Evolutionary conservation across 2,888 invertebrate genomes (phyloP), one percentile per base, ranked within the genome.

Genomic region (Oxycera nigricornis): DNA sequence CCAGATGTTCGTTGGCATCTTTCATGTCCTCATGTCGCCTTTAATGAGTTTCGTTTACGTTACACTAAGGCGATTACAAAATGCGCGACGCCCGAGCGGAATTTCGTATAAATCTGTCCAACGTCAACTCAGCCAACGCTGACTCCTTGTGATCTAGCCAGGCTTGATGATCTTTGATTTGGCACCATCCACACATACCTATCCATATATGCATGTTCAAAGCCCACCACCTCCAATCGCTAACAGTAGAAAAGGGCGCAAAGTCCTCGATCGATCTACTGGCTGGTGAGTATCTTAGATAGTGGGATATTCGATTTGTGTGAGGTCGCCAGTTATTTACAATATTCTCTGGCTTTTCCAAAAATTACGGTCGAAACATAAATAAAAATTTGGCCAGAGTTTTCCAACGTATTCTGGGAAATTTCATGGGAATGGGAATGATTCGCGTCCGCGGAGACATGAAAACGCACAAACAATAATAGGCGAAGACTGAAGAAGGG

Each of bases 11-110:
- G 26, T 20, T 2, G 26, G 20, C 31, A 20, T 52, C 74, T 74
- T 65, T 55, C 57, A 73, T 73, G 73, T 73, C 75, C 75, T 57
- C 73, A 67, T 73, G 73, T 75, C 75, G 73, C 26, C 31, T 65
- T 67, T 75, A 75, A 75, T 75, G 68, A 73, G 68, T 70, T 70
- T 31, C 55, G 72, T 75, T 73, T 73, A 72, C 67, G 73, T 65
- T 72, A 67, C 24, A 61, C 46, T 22, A 50, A 74, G 31, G 72
- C 73, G 75, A 75, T 75, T 73, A 65, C 72, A 73, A 75, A 75
- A 57, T 75, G 57, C 30, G 67, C 65, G 57, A 65, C 67, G 50
- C 55, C 14, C 30, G 28, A 68, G 50, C 55, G 52, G 55, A 68
- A 68, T 68, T 68, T 68, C 50, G 28, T 68, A 50, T 68, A 50